Conservation (phyloP, 2,113 vertebrate genomes). For the Panurus biarmicus region DNA sequence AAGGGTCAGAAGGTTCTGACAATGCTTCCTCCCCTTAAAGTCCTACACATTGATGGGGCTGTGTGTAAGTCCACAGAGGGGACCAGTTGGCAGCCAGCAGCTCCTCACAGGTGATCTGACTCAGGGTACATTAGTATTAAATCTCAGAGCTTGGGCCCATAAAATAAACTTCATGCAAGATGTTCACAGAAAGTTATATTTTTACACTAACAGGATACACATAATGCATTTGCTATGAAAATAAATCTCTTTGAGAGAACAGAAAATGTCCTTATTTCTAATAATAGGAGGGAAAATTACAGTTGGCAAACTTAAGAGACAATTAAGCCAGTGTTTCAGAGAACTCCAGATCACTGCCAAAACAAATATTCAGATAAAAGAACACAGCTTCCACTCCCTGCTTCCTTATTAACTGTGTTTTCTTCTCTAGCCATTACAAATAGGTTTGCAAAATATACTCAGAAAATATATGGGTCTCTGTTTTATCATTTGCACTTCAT, state of each 20-base stretch:
- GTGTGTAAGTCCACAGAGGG: not conserved
- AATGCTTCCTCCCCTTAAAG: not conserved
- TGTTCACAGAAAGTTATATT: not conserved
- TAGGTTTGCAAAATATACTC: constrained; percentile 22
- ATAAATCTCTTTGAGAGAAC: not conserved
- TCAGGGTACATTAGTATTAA: not conserved
- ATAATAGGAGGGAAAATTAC: constrained; percentile 57
- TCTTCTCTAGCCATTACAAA: constrained; percentile 37
- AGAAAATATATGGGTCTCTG: not conserved
- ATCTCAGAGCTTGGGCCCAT: not conserved
- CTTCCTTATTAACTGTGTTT: constrained; percentile 47
- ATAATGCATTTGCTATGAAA: constrained; percentile 26
- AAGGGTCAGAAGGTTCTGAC: not conserved
- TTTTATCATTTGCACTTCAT: constrained; percentile 3
- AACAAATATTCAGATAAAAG: constrained; percentile 62
- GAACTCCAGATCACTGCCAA: constrained; percentile 48
- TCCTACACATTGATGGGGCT: not conserved
- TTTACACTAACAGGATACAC: constrained; percentile 8
- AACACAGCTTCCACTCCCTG: constrained; percentile 41
- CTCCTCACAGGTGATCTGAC: not conserved
- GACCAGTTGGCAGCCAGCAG: not conserved
- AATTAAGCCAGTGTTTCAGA: constrained; percentile 54
- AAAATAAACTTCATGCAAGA: not conserved
- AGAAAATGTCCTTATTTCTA: constrained; percentile 45
- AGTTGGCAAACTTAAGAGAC: constrained; percentile 40